Percentiles rank a stretch among this genome's conserved stretches.
These are phyloP conservation scores for Synanthedon myopaeformis DNA, from an alignment of 2,888 invertebrate species.

Conservation along the genomic window DNA sequence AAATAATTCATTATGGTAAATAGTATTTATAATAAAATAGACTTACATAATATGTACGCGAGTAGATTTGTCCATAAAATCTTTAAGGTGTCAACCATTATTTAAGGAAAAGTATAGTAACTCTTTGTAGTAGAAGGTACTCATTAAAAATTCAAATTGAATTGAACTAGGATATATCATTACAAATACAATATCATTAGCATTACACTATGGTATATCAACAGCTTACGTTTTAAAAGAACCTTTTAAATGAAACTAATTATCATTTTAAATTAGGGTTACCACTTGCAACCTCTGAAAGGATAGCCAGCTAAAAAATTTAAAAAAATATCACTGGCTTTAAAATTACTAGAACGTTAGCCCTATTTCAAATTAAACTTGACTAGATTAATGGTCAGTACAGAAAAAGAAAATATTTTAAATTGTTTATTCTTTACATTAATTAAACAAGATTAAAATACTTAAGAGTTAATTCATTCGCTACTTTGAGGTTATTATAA, in stretches of 20 bases:
- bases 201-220: not conserved
- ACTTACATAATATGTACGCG: conserved; percentile 12
- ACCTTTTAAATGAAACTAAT: not conserved
- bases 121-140: not conserved
- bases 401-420: too few species aligned
- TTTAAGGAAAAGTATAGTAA: conserved; percentile 7
- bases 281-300: too few species aligned
- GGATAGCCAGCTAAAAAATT: too few species aligned
- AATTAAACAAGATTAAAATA: too few species aligned
- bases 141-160: not conserved
- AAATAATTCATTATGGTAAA: conserved; percentile 9
- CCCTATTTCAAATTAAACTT: conserved; percentile 8
- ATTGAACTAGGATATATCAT: not conserved
- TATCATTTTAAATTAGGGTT: too few species aligned
- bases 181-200: not conserved
- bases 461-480: not conserved
- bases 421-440: too few species aligned
- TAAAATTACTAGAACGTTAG: too few species aligned
- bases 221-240: not conserved
- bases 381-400: conserved; percentile 32
- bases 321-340: too few species aligned
- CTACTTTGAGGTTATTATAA: not conserved
- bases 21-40: conserved; percentile 47
- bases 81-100: conserved; percentile 49
- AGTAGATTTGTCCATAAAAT: conserved; percentile 62